Base-by-base conservation (phyloP, 2,113 vertebrate genomes). In the Artemisiospiza belli region DNA sequence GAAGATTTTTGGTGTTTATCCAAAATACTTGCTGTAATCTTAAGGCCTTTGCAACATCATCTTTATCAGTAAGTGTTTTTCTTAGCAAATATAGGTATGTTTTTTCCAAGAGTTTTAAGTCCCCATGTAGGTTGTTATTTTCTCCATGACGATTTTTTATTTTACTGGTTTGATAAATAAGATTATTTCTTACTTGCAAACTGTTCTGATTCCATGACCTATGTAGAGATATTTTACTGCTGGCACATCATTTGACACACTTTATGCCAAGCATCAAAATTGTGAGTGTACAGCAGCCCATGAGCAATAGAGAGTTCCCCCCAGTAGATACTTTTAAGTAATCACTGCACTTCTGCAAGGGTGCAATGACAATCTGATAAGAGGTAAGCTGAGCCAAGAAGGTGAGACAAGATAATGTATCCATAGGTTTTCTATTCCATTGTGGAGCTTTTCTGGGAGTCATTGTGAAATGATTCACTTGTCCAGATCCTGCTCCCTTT, bases 281-380 rank as follows among this genome's bases (percentile, higher is more conserved):
- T 3, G 15, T 49, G 43, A 28, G 12, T 43, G 15, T 31, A 33
- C 15, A 46, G 43, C 22, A 69, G 9, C 20, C 11, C 12, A 15
- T 15, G 55, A 44, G 41, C 0, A 0, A 43, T 1, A 8, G 44
- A 9, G 44, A 21, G 19, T 49, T 11, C 3, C 13, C 19, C 4
- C 5, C 41, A 8, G 10, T 10, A 12, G 35, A 27, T 13, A 1
- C 31, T 6, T 2, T 52, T 59, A 59, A 75, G 74, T 41, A 72
- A 52, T 31, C 28, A 7, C 28, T 25, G 37, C 8, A 3, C 2
- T 69, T 79, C 21, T 69, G 10, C 31, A 61, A 20, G 15, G 28
- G 6, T 68, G 30, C 47, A 55, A 16, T 49, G 15, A 68, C 14
- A 83, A 83, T 18, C 41, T 35, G 68, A 46, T 57, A 13, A 28